Base-by-base conservation (phyloP, 1,140 invertebrate species). In the Cherax destructor region DNA sequence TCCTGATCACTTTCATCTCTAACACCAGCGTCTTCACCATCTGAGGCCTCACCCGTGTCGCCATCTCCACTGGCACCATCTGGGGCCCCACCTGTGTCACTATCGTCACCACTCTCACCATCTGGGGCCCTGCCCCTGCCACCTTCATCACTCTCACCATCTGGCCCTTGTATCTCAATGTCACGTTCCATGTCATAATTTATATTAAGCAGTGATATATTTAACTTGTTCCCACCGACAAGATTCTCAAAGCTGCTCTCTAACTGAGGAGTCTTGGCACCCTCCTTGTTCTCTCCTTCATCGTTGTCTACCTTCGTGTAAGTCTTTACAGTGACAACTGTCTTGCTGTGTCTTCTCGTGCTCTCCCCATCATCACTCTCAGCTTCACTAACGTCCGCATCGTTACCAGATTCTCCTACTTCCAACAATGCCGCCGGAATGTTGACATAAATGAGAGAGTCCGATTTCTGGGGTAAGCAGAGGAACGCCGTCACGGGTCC, bases 401-500 rank as follows among this genome's bases (percentile, higher is more conserved):
- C 89, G 78, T 91, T 91, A 16, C 76, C 89, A 56, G 89, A 91
- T 59, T 91, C 89, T 16, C 16, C 77, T 56, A 91, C 59, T 59
- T 91, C 89, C 52, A 85, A 56, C 41, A 90, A 50, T 13, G 89
- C 89, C 65, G 83, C 89, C 30, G 89, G 89, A n/a, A 91, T 91
- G 76, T 91, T 91, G 30, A 85, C 77, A 61, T 91, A 91, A 11
- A 91, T 91, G 49, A 85, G 89, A 0, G 89, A 91, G 69, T 83
- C 88, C 18, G 81, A 18, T 13, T 83, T 81, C 4, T 50, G 59
- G 18, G 83, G n/a, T 30, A 52, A 24, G 1, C 74, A 24, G 7
- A 49, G 89, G n/a, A 77, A 61, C 18, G 61, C 77, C 61, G 16
- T 30, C 18, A 9, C 21, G 0, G 61, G 4, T 16, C 30, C 59